These are phyloP conservation scores for Olivierus martensii DNA, from an alignment of 1,140 invertebrate genomes.

Conservation along the genomic window DNA sequence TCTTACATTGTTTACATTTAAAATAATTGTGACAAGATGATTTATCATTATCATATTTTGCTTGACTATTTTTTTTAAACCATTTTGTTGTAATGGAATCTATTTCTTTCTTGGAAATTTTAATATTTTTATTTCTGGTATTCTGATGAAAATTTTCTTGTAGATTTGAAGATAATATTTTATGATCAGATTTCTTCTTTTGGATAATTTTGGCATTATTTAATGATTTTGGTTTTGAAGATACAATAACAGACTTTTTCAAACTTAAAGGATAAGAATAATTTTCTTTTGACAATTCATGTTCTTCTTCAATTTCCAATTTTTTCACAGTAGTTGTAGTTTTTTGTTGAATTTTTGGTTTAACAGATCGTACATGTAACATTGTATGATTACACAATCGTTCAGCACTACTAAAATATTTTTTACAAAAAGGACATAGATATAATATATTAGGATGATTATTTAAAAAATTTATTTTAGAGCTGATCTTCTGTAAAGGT, in stretches of 20 bases:
- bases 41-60: background rate
- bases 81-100: background rate
- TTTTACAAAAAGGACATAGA: background rate
- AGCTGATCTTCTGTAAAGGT: too few species aligned
- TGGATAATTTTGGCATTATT: background rate
- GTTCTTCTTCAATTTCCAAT: background rate
- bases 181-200: background rate
- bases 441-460: background rate
- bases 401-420: background rate
- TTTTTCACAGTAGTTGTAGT: background rate
- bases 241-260: background rate
- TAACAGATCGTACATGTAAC: too few species aligned
- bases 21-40: background rate
- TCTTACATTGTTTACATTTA: background rate
- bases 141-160: too few species aligned
- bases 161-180: background rate
- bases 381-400: background rate
- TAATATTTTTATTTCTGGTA: too few species aligned
- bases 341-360: background rate
- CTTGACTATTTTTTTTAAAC: background rate
- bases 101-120: background rate
- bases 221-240: background rate
- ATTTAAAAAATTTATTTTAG: too few species aligned
- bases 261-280: too few species aligned
- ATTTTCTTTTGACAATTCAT: too few species aligned